Evolutionary conservation across 2,797 vertebrate species (phyloP).

Genomic region (Danio choprae): DNA sequence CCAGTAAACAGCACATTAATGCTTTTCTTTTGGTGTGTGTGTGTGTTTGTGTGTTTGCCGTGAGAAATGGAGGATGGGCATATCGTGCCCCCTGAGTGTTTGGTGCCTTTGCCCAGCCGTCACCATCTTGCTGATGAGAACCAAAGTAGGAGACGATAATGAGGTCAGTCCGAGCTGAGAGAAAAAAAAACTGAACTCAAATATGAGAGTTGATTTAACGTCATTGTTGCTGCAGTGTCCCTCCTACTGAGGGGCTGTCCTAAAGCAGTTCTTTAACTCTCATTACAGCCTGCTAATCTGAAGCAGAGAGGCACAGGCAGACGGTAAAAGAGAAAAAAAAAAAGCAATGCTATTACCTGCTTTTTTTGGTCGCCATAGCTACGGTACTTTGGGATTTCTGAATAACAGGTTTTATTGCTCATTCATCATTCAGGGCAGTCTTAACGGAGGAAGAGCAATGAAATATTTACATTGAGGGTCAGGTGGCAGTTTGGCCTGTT

Average conservation of each 20-base stretch:
- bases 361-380: slow-evolving; percentile 37
- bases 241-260: background rate
- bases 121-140: slow-evolving; percentile 81
- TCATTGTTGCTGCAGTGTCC: slow-evolving; percentile 59
- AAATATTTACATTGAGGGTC: slow-evolving; percentile 43
- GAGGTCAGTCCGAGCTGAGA: slow-evolving; percentile 78
- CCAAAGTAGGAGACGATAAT: slow-evolving; percentile 80
- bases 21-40: slow-evolving; percentile 60
- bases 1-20: slow-evolving; percentile 95
- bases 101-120: slow-evolving; percentile 81
- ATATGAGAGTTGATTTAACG: slow-evolving; percentile 78
- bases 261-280: slow-evolving; percentile 34
- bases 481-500: slow-evolving; percentile 21
- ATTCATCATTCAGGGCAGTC: slow-evolving; percentile 34
- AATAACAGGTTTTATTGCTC: slow-evolving; percentile 44
- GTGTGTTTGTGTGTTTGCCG: slow-evolving; percentile 73
- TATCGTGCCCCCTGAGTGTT: slow-evolving; percentile 75
- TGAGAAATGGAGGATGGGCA: slow-evolving; percentile 70
- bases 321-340: slow-evolving; percentile 9
- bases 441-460: slow-evolving; percentile 25
- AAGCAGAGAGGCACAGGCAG: slow-evolving; percentile 14
- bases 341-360: slow-evolving; percentile 20
- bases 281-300: slow-evolving; percentile 28
- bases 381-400: slow-evolving; percentile 31
- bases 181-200: slow-evolving; percentile 60